These are phyloP conservation scores for Arctopsyche grandis DNA, from an alignment of 1,140 invertebrate genomes.

Conservation along the genomic window DNA sequence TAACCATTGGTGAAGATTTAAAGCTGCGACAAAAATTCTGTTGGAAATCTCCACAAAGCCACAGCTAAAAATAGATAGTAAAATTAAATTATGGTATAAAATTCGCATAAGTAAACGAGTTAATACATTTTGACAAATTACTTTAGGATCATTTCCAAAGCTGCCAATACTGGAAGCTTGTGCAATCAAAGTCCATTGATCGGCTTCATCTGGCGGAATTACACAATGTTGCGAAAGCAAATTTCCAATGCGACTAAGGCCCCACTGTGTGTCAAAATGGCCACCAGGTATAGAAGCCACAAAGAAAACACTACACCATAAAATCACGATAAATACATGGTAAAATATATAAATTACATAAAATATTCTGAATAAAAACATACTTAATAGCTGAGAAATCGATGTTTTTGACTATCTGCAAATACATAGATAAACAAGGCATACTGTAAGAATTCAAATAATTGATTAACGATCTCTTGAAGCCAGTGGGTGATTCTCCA, in stretches of 20 bases:
- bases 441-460: conserved; percentile 84
- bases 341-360: not conserved
- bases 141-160: conserved; percentile 71
- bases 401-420: conserved; percentile 75
- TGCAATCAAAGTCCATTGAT: conserved; percentile 71
- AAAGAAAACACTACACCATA: conserved; percentile 78
- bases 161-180: conserved; percentile 94
- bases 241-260: conserved; percentile 75
- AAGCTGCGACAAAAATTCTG: conserved; percentile 58
- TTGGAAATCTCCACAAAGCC: conserved; percentile 64
- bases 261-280: conserved; percentile 76
- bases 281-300: conserved; percentile 86
- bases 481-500: conserved; percentile 86
- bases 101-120: not conserved
- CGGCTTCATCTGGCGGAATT: conserved; percentile 65
- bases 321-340: conserved; percentile 16
- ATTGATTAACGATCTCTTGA: conserved; percentile 84
- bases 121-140: conserved; percentile 50
- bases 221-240: conserved; percentile 73
- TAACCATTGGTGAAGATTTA: conserved; percentile 58
- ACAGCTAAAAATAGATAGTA: conserved; percentile 56
- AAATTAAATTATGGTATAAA: not conserved
- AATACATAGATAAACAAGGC: conserved; percentile 76
- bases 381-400: conserved; percentile 87
- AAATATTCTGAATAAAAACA: conserved; percentile 54